Base-by-base conservation (phyloP, 2,113 vertebrate genomes). In the Mobula hypostoma region DNA sequence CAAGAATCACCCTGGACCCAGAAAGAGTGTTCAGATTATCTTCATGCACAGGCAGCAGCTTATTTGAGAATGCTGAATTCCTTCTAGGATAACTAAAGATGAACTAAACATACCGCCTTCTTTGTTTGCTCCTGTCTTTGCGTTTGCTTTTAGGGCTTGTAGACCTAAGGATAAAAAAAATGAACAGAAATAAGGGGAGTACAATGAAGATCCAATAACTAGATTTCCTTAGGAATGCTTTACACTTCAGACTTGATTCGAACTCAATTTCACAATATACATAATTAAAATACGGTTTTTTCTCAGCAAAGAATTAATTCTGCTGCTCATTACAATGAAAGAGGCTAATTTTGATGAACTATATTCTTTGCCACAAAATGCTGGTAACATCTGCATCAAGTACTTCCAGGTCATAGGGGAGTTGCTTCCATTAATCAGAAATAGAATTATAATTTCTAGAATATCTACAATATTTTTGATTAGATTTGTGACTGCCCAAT, bases 111-210 rank as follows among this genome's bases (percentile, higher is more conserved):
- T 96, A 99, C 99, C 98, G 98, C 96, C 98, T 99, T 94, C 97
- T 98, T 94, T 98, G 97, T 97, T 99, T 99, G 97, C 96, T 98
- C 97, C 98, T 99, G 95, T 99, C 98, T 98, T 98, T 99, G 96
- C 98, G 97, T 97, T 98, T 99, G 97, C 96, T 98, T 97, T 98
- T 99, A 95, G 97, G 97, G 96, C 98, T 99, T 94, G 97, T 97
- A 72, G 98, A 99, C 96, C 99, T 99, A 96, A 3, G 5, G 94
- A 94, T 96, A 94, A 72, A 66, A 68, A 11, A 66, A 90, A 90
- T 32, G 12, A 90, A 90, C 19, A 19, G 29, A 66, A 90, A 68
- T 90, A 0, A 90, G 61, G n/a, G 2, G 27, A 68, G 40, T 15
- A 32, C 32, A 79, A 79, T 3, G 32, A 36, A 88, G 19, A 3